phyloP scores from a whole-genome alignment of 37 sponge, comb jelly and placozoan species.

The Halisarca cf. caerulea region DNA sequence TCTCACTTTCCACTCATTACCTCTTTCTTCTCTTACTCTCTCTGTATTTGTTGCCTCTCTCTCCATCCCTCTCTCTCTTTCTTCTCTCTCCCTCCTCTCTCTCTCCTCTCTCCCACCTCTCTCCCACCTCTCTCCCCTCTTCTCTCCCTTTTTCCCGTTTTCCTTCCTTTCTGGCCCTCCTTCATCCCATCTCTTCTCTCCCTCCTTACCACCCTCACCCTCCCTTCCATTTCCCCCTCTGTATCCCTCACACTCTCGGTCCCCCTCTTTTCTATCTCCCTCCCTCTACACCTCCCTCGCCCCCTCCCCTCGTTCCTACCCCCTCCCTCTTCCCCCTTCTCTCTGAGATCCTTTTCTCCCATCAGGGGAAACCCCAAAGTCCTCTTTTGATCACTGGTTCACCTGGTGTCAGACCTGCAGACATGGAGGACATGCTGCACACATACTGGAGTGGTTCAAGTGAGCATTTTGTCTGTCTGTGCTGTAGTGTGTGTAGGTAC shows the following conservation, averaged over 20 bases:
- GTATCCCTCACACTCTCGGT: neutral
- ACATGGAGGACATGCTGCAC: conserved; percentile 86
- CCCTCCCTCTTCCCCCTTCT: no score
- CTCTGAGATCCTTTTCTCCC: no score
- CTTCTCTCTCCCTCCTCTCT: neutral
- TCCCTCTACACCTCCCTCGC: neutral
- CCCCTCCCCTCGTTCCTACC: neutral
- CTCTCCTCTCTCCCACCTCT: no score
- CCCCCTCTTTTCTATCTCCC: neutral
- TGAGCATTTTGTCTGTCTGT: no score
- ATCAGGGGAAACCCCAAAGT: neutral
- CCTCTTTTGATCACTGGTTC: conserved; percentile 81
- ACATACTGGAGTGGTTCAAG: conserved; percentile 88
- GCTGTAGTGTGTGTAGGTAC: no score
- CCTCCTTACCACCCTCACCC: no score
- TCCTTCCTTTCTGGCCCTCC: neutral
- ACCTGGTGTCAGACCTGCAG: conserved; percentile 92
- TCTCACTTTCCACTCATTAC: neutral
- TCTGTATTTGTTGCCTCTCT: neutral
- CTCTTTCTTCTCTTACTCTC: neutral
- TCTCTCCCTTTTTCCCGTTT: neutral
- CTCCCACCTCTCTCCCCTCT: no score
- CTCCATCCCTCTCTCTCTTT: no score
- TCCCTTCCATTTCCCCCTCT: neutral
- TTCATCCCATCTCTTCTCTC: neutral